A percentile compares a stretch with the other conserved stretches of the same genome.
Conservation (phyloP, 1,140 invertebrate species). For the Drosophila burlai region DNA sequence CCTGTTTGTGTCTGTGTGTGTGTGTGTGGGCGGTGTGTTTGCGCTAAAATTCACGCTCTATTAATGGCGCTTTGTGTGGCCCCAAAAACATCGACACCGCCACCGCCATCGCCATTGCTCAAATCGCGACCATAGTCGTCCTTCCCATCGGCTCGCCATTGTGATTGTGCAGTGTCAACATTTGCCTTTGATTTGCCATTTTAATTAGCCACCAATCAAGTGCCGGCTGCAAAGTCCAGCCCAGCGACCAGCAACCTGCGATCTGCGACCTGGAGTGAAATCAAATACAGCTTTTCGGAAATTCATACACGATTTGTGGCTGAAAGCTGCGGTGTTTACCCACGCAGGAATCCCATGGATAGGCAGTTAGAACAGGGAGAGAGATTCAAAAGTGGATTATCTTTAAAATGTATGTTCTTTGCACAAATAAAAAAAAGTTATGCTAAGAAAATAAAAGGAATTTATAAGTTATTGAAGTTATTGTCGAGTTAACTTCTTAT, state of each 20-base stretch:
- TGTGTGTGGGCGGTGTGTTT: conserved; percentile 43
- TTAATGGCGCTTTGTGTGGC: conserved; percentile 59
- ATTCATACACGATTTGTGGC: conserved; percentile 14
- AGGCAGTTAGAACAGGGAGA: neutral
- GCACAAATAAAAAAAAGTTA: too few relatives aligned
- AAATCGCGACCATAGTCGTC: neutral
- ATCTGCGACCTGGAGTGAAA: conserved; percentile 5
- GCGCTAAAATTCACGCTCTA: conserved; percentile 83
- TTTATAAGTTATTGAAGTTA: too few relatives aligned
- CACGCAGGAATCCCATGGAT: too few relatives aligned
- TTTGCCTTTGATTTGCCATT: conserved; percentile 73
- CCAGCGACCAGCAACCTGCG: neutral
- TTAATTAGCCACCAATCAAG: conserved; percentile 78
- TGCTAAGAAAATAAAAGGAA: too few relatives aligned
- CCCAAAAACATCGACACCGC: conserved; percentile 31
- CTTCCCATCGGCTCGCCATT: conserved; percentile 26
- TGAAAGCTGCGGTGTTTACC: conserved; percentile 7
- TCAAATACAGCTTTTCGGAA: conserved; percentile 8
- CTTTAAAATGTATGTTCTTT: neutral
- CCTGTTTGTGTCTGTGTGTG: neutral
- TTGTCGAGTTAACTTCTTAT: too few relatives aligned
- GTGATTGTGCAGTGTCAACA: conserved; percentile 69
- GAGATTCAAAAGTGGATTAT: neutral
- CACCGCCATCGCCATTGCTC: conserved; percentile 12
- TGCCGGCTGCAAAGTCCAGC: conserved; percentile 6